Percentiles rank a stretch among this genome's conserved stretches.
Evolutionary conservation across 2,888 invertebrate genomes (phyloP).

Genomic region (Drosophila helvetica): DNA sequence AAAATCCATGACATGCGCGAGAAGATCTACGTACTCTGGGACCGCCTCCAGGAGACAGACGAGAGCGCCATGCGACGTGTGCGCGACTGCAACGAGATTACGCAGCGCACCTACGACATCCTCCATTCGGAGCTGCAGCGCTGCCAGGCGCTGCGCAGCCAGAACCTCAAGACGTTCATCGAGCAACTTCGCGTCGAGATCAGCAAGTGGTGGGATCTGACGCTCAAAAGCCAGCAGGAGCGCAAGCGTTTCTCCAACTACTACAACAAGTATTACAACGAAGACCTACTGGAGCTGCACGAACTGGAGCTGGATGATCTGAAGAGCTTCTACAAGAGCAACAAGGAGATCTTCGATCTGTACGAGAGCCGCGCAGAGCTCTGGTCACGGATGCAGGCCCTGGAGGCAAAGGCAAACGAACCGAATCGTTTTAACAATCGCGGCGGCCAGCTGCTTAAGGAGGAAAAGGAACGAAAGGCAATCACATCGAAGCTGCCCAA

Average conservation of each 20-base stretch:
- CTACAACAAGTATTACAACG: conserved; percentile 89
- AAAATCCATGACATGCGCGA: conserved; percentile 87
- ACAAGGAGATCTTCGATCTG: conserved; percentile 88
- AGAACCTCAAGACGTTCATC: conserved; percentile 88
- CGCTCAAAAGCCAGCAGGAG: conserved; percentile 88
- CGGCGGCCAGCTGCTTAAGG: conserved; percentile 92
- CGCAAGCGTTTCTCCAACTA: conserved; percentile 87
- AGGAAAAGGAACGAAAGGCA: conserved; percentile 94
- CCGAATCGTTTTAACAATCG: conserved; percentile 93
- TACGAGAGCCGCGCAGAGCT: conserved; percentile 88
- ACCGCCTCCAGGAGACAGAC: conserved; percentile 88
- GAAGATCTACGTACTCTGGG: conserved; percentile 89
- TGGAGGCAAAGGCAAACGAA: conserved; percentile 91
- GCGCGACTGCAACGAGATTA: conserved; percentile 74
- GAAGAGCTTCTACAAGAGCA: conserved; percentile 87
- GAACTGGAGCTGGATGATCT: conserved; percentile 91
- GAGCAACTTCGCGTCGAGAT: conserved; percentile 89
- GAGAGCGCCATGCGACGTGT: conserved; percentile 87
- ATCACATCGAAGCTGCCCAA: conserved; percentile 89
- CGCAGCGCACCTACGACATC: conserved; percentile 77
- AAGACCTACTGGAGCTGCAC: conserved; percentile 91
- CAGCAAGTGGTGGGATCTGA: conserved; percentile 89
- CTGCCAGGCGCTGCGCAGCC: conserved; percentile 90
- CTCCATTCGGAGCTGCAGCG: conserved; percentile 88
- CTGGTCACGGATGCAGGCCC: conserved; percentile 90